Conservation (phyloP, 2,888 invertebrate species). For the Patella pellucida region DNA sequence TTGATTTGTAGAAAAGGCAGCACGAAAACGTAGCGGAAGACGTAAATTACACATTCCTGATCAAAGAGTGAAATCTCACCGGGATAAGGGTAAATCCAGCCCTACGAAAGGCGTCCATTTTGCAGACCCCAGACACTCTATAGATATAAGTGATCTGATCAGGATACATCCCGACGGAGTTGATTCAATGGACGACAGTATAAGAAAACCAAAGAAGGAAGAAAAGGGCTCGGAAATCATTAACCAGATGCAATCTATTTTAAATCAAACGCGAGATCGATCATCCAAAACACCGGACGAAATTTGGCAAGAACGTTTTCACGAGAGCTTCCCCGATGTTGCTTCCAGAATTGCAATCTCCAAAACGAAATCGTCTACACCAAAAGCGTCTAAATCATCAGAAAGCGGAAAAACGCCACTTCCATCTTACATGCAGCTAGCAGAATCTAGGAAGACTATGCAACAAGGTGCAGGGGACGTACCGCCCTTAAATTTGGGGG, state of each 20-base stretch:
- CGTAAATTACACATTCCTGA: too few relatives aligned
- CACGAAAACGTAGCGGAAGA: too few relatives aligned
- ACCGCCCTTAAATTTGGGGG: background rate
- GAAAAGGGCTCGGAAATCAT: background rate
- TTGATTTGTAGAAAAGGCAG: too few relatives aligned
- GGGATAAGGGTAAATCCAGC: too few relatives aligned
- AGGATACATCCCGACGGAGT: background rate
- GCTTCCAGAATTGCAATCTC: background rate
- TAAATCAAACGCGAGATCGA: background rate
- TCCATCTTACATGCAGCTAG: background rate
- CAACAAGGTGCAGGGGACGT: background rate
- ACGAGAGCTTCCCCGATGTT: background rate
- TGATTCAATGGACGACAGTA: background rate
- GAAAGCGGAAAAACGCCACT: background rate
- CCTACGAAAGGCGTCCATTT: background rate
- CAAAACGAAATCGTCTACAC: background rate
- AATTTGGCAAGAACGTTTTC: constrained; percentile 4
- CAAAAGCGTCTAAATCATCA: background rate
- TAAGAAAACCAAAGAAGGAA: too few relatives aligned
- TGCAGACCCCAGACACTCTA: background rate
- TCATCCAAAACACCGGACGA: background rate
- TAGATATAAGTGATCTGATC: background rate
- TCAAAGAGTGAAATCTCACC: too few relatives aligned
- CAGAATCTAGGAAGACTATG: background rate
- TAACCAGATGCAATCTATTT: constrained; percentile 4